A percentile compares a stretch with the other conserved stretches of the same genome.
phyloP scores from a whole-genome alignment of 1,140 invertebrate species.

The Cydia splendana region DNA sequence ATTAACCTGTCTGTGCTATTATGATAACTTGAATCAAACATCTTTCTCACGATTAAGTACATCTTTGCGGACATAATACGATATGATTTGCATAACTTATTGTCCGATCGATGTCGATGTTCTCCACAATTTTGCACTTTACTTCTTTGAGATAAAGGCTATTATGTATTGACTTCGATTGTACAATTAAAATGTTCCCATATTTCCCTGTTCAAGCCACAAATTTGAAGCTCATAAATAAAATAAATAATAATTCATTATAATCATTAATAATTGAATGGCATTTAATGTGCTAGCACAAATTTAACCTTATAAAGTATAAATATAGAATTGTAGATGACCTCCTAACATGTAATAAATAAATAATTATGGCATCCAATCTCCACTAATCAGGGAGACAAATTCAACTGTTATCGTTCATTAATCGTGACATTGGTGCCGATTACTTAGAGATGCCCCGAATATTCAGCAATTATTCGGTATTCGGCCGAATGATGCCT shows the following conservation, averaged over 20 bases:
- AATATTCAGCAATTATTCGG: no score
- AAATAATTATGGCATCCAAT: no score
- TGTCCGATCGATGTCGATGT: background rate
- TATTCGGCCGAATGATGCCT: no score
- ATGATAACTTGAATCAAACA: background rate
- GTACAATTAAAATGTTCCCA: background rate
- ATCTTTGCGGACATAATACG: background rate
- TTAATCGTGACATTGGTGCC: no score
- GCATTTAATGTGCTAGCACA: background rate
- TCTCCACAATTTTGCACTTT: background rate
- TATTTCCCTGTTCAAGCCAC: background rate
- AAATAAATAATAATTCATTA: background rate
- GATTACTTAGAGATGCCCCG: no score
- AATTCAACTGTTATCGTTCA: no score
- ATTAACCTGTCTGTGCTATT: background rate
- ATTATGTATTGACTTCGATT: background rate
- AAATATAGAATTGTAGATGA: background rate
- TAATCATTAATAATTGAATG: slow-evolving; percentile 1
- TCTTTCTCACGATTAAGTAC: slow-evolving; percentile 7
- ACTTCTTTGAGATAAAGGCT: background rate
- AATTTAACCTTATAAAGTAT: background rate
- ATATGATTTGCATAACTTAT: slow-evolving; percentile 11
- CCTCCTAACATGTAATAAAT: background rate
- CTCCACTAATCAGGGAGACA: no score
- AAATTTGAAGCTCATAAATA: background rate